Conservation (phyloP, 2,113 vertebrate species). For the Chloropsis hardwickii region DNA sequence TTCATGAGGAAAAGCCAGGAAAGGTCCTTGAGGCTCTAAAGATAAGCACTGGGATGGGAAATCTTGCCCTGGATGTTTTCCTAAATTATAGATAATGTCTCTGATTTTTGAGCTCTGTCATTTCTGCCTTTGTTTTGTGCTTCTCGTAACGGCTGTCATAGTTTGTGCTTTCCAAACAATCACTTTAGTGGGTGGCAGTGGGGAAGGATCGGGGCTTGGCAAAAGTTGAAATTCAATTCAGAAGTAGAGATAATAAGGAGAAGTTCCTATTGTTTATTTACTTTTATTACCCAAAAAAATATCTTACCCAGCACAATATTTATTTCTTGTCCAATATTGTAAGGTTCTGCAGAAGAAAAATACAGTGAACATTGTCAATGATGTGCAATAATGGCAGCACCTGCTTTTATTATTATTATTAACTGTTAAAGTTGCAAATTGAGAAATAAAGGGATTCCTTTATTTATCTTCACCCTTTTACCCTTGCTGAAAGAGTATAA, state of each 20-base stretch:
- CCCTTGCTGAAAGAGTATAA: neutral
- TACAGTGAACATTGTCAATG: fast-evolving
- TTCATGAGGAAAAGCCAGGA: neutral
- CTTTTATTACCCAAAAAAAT: neutral
- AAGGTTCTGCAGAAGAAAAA: neutral
- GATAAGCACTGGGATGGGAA: neutral
- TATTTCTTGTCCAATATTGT: neutral
- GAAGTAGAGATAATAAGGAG: neutral
- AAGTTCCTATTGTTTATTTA: neutral
- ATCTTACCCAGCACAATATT: neutral
- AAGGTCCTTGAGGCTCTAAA: neutral
- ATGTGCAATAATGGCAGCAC: neutral
- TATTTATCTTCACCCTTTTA: neutral
- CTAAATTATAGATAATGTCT: neutral
- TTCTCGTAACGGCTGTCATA: neutral
- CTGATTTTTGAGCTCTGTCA: neutral
- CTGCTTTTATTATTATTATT: neutral
- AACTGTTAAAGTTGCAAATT: neutral
- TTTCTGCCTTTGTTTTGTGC: neutral
- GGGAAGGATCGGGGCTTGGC: neutral
- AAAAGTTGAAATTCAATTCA: neutral
- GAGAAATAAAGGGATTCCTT: neutral
- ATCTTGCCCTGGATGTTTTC: neutral
- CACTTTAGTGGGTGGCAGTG: neutral
- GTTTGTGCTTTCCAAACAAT: neutral